These are phyloP conservation scores for Propithecus perrieri DNA, from an alignment of 2,797 vertebrate genomes.

Conservation along the genomic window DNA sequence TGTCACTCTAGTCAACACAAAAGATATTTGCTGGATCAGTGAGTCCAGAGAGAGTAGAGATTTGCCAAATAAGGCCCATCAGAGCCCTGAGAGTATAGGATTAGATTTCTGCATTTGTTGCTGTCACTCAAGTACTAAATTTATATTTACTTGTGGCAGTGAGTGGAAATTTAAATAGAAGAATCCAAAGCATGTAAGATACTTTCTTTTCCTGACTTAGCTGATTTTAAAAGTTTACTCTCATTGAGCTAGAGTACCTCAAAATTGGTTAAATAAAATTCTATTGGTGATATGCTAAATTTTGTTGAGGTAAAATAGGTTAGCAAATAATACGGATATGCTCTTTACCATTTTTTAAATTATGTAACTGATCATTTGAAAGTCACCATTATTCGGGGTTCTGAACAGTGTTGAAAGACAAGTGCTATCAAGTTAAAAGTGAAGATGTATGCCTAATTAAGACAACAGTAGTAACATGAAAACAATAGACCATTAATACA, in stretches of 20 bases:
- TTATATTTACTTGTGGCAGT: slow-evolving; percentile 65
- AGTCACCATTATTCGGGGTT: background rate
- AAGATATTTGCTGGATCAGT: slow-evolving; percentile 39
- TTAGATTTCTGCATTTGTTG: slow-evolving; percentile 72
- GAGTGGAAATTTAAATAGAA: slow-evolving; percentile 49
- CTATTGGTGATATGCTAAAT: background rate
- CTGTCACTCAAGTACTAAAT: slow-evolving; percentile 59
- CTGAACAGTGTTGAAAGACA: background rate
- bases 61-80: slow-evolving; percentile 40
- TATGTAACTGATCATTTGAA: background rate
- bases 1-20: slow-evolving; percentile 31
- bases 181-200: background rate
- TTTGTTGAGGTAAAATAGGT: background rate
- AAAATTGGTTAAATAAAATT: slow-evolving; percentile 3
- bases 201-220: background rate
- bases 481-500: background rate
- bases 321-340: background rate
- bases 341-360: background rate
- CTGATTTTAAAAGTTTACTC: background rate
- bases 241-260: background rate
- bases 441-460: background rate
- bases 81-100: background rate
- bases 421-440: background rate
- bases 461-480: background rate
- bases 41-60: background rate